These are phyloP conservation scores for Horisme vitalbata DNA, from an alignment of 2,888 invertebrate genomes.

Conservation along the genomic window DNA sequence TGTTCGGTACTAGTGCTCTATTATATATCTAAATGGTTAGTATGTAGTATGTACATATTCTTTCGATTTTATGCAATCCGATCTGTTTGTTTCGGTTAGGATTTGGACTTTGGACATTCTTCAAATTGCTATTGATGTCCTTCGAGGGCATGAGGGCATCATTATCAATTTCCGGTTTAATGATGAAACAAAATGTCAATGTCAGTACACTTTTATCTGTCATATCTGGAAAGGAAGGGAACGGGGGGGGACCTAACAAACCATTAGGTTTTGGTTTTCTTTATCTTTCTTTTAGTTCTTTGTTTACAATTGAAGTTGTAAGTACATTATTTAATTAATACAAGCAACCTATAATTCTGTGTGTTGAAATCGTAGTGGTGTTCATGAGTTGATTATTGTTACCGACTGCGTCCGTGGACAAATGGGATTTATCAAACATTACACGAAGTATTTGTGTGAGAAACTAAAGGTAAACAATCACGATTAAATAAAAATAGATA, in stretches of 20 bases:
- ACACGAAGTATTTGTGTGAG: slow-evolving; percentile 13
- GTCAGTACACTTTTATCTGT: slow-evolving; percentile 13
- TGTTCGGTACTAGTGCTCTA: slow-evolving; percentile 26
- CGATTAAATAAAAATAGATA: too few relatives aligned
- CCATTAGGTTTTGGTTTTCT: too few relatives aligned
- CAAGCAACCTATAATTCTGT: too few relatives aligned
- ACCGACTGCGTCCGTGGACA: background rate
- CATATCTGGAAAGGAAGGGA: too few relatives aligned
- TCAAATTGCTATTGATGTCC: too few relatives aligned
- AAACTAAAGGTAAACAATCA: slow-evolving; percentile 23
- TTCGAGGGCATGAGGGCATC: background rate
- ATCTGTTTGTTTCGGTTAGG: too few relatives aligned
- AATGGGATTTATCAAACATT: slow-evolving; percentile 9
- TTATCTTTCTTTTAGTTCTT: too few relatives aligned
- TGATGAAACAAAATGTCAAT: slow-evolving; percentile 13
- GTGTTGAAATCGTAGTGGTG: background rate
- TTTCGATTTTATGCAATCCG: too few relatives aligned
- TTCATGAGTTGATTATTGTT: background rate
- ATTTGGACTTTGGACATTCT: too few relatives aligned
- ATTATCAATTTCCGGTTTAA: slow-evolving; percentile 7
- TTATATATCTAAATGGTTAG: slow-evolving; percentile 46
- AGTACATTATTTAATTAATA: too few relatives aligned
- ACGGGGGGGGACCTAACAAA: too few relatives aligned
- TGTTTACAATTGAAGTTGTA: too few relatives aligned
- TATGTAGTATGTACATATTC: slow-evolving; percentile 11